Evolutionary conservation across 2,113 vertebrate species (phyloP).

Genomic region (Rhinolophus sinicus): DNA sequence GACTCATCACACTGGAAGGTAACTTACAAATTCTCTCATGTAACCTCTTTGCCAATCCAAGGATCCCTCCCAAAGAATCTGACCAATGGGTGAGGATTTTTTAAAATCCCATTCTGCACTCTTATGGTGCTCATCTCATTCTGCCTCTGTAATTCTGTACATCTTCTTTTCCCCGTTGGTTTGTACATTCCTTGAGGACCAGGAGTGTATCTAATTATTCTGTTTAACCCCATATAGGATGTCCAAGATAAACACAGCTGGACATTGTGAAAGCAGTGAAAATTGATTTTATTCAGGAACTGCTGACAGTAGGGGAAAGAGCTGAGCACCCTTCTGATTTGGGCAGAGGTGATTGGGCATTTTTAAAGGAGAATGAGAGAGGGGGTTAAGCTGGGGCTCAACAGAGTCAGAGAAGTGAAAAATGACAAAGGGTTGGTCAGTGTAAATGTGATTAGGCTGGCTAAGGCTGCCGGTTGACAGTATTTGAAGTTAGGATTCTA

Average conservation of each 20-base stretch:
- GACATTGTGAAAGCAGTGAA: background rate
- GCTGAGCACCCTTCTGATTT: background rate
- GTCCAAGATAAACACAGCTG: background rate
- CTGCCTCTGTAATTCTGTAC: background rate
- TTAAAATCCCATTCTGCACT: background rate
- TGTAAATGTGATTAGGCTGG: too few species aligned
- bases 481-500: background rate
- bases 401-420: background rate
- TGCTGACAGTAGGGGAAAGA: background rate
- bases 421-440: too few species aligned
- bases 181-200: background rate
- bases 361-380: background rate
- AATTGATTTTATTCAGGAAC: background rate
- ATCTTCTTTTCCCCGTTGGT: background rate
- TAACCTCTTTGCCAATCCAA: background rate
- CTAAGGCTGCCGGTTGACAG: background rate
- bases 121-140: background rate
- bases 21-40: background rate
- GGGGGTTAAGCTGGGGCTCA: rapidly evolving
- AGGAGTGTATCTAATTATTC: background rate
- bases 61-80: background rate
- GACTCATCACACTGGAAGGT: background rate
- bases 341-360: background rate
- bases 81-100: rapidly evolving
- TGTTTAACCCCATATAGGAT: background rate